These are phyloP conservation scores for Diadophis punctatus DNA, from an alignment of 2,113 vertebrate species.

Conservation along the genomic window DNA sequence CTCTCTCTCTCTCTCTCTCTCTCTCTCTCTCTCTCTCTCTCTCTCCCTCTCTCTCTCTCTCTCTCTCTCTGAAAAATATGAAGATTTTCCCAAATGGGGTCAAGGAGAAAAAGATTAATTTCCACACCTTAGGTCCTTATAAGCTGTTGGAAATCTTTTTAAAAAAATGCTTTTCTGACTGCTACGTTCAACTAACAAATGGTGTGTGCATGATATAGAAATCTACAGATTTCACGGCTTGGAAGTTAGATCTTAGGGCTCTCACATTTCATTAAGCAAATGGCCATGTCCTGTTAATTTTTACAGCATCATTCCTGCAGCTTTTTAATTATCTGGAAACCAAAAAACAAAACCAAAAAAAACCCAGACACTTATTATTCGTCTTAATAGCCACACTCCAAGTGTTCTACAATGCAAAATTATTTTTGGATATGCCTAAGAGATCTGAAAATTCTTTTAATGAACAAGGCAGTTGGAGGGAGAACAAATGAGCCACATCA, in stretches of 20 bases:
- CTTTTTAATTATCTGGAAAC: conserved; percentile 39
- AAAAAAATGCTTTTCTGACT: conserved; percentile 23
- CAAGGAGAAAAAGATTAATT: not conserved
- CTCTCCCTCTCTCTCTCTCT: too few relatives aligned
- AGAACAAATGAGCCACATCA: not conserved
- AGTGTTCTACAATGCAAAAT: not conserved
- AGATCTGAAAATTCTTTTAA: not conserved
- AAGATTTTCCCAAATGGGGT: not conserved
- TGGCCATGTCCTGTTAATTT: conserved; percentile 34
- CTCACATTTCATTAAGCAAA: conserved; percentile 12
- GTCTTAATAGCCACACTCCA: not conserved
- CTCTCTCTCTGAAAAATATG: not conserved
- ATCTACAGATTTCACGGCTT: conserved; percentile 16
- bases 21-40: too few relatives aligned
- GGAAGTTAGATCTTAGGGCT: conserved; percentile 40
- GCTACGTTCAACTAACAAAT: conserved; percentile 29
- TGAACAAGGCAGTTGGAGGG: not conserved
- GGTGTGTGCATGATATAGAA: conserved; percentile 30
- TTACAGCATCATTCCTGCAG: conserved; percentile 26
- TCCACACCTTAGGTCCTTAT: too few relatives aligned
- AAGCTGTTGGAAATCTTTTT: not conserved
- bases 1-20: too few relatives aligned
- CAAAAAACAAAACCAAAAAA: too few relatives aligned
- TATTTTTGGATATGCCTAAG: not conserved
- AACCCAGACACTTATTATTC: not conserved